Conservation (phyloP, 2,888 invertebrate genomes). For the Mylabris sibirica region DNA sequence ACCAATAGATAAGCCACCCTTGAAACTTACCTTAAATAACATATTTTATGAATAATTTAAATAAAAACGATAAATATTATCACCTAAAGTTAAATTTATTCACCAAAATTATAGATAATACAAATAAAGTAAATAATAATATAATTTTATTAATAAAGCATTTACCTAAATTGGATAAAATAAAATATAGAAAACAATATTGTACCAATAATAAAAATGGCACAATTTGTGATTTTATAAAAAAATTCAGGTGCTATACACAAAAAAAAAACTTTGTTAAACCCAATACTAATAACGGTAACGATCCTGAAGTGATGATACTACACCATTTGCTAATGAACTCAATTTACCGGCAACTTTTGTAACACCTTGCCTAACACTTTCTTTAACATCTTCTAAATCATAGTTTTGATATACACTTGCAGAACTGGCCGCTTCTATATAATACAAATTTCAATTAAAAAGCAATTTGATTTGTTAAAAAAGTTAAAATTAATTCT, state of each 20-base stretch:
- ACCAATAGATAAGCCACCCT: background rate
- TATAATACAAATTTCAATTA: background rate
- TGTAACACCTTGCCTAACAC: slow-evolving; percentile 94
- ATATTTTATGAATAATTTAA: background rate
- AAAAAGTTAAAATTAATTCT: slow-evolving; percentile 1
- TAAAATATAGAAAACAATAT: background rate
- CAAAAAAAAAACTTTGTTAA: slow-evolving; percentile 16
- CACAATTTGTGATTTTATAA: slow-evolving; percentile 3
- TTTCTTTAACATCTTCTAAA: slow-evolving; percentile 96
- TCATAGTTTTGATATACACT: slow-evolving; percentile 72
- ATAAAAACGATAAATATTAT: background rate
- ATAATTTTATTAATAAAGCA: background rate
- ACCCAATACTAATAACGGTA: slow-evolving; percentile 53
- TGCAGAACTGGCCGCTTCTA: slow-evolving; percentile 32
- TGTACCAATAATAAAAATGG: background rate
- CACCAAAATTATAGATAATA: background rate
- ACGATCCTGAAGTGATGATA: slow-evolving; percentile 82
- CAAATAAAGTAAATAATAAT: background rate
- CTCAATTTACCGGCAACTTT: slow-evolving; percentile 97
- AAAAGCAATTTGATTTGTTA: slow-evolving; percentile 16
- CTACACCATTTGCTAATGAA: slow-evolving; percentile 91
- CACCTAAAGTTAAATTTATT: slow-evolving; percentile 1
- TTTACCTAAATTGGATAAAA: slow-evolving; percentile 3
- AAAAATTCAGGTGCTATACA: slow-evolving; percentile 2
- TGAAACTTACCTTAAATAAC: background rate